A percentile compares a stretch with the other conserved stretches of the same genome.
Evolutionary conservation across 35 echinoderm and acorn worm species (phyloP).

Genomic region (Lytechinus variegatus): DNA sequence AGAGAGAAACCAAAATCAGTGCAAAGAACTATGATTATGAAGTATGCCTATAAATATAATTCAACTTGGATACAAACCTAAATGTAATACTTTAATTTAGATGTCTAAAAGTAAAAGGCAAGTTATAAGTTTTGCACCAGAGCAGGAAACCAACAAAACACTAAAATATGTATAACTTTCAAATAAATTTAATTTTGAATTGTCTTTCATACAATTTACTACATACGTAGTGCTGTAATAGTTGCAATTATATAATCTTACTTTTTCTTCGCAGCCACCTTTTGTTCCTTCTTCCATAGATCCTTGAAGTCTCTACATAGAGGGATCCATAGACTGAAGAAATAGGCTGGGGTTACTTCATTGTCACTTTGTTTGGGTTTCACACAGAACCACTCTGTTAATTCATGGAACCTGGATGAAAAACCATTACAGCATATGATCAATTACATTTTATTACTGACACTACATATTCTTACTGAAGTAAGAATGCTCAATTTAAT

Average conservation of each 20-base stretch:
- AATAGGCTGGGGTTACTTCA: conserved; percentile 72
- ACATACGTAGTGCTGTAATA: neutral
- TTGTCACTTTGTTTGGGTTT: conserved; percentile 86
- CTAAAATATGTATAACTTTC: too few species aligned
- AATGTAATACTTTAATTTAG: too few species aligned
- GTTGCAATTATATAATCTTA: conserved; percentile 12
- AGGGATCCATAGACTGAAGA: conserved; percentile 89
- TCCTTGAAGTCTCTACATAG: conserved; percentile 93
- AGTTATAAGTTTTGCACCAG: too few species aligned
- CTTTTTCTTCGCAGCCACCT: conserved; percentile 76
- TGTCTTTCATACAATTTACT: neutral
- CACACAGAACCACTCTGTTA: conserved; percentile 72
- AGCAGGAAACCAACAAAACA: too few species aligned
- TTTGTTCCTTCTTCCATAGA: conserved; percentile 98
- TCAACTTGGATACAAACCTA: too few species aligned
- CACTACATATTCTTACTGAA: neutral
- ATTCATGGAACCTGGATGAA: conserved; percentile 60
- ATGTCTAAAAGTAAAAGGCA: too few species aligned
- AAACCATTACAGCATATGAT: neutral
- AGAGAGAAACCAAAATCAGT: too few species aligned
- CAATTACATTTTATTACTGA: neutral
- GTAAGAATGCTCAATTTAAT: neutral
- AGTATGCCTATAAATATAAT: too few species aligned
- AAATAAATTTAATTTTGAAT: too few species aligned
- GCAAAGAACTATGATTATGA: too few species aligned